Base-by-base conservation (phyloP, 1,140 invertebrate species). In the Drosophila tani region DNA sequence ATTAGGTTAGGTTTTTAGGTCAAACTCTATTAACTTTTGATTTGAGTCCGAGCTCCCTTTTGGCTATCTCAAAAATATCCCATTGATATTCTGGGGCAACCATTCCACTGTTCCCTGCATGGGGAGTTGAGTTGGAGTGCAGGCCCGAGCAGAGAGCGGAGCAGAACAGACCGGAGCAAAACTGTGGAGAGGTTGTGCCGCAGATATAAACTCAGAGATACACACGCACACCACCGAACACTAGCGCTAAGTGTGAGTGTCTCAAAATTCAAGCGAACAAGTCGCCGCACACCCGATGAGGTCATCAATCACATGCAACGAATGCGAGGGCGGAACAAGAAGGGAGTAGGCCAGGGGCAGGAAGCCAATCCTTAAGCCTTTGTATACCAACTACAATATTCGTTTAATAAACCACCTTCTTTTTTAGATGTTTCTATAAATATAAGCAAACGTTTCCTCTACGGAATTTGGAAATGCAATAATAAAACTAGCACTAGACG, bases 301-400 rank as follows among this genome's bases (percentile, higher is more conserved):
- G 81, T 88, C 84, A 88, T 88, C 84, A 90, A 88, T 90, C 84
- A 87, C 73, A 81, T 80, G 83, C 70, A 79, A 58, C 57, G 47
- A 66, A 59, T 69, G 74, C 74, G 64, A 77, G 70, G 68, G 69
- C 67, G 69, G 68, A 46, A 70, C 49, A 35, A 58, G 53, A 24
- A 59, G 57, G 38, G 9, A 12, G 21, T 11, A 46, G 27, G 50
- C 47, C 35, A 27, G 55, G 32, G 73, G 55, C 68, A 60, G 70
- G 55, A 74, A 78, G 66, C 57, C 65, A 70, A 79, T 79, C 75
- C 75, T 64, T 63, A 63, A 70, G 49, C 59, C 60, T 21, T 38
- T 64, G 45, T 41, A 65, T 65, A 27, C 19, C 47, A 53, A 17
- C 27, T 21, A 21, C 14, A n/a, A 55, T 17, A 47, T 32, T 64